Base-by-base conservation (phyloP, 2,113 vertebrate species). In the Siphamia tubifer region DNA sequence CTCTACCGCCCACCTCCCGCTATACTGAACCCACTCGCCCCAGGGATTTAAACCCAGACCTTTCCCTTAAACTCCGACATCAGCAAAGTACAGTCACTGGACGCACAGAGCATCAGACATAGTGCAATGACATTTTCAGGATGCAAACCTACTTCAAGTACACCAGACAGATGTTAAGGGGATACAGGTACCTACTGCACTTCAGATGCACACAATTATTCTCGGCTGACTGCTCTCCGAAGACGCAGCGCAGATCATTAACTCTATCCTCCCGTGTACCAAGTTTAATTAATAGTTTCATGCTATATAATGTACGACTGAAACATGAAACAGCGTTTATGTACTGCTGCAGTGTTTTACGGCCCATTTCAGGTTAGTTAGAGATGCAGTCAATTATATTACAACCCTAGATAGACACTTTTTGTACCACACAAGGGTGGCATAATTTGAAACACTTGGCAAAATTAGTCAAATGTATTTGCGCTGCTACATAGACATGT, bases 191-290 rank as follows among this genome's bases (percentile, higher is more conserved):
- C 35, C 62, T 42, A 43, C 30, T 62, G 69, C 64, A 62, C 79
- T 81, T 82, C 56, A 65, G 57, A 83, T 53, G 52, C 49, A 32
- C 48, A 54, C 66, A 40, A 68, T 85, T 77, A 70, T 79, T 75
- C 39, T 80, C 44, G 24, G 55, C 80, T 68, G 83, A 82, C 60
- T 84, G 62, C 77, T 36, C 77, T 83, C 62, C 53, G 53, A 82
- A 86, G 79, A 83, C 34, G 43, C 43, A 74, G 56, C 64, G 70
- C 66, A 83, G 77, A 82, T 75, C 79, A 74, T 88, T 83, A 74
- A 82, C 62, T 82, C 66, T 43, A 64, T 71, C 48, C 34, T 82
- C 73, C 31, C 9, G 15, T 73, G 81, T 24, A 43, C 35, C 6
- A 0, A 15, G 9, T 48, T 75, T 83, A 86, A 88, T 82, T 78